phyloP scores from a whole-genome alignment of 2,888 invertebrate genomes.

The Apocheima hispidaria region DNA sequence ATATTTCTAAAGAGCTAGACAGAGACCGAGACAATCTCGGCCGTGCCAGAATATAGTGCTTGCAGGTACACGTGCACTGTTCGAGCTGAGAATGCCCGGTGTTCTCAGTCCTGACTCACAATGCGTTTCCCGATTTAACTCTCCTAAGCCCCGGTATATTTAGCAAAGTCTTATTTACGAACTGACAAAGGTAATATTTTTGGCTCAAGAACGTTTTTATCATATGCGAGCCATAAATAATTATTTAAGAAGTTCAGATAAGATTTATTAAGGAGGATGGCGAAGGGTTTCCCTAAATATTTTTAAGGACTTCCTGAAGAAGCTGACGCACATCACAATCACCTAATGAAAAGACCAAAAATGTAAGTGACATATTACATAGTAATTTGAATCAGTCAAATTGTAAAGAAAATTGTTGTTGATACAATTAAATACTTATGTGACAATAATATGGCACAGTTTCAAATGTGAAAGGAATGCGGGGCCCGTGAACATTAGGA shows the following conservation, averaged over 20 bases:
- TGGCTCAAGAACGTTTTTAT: slow-evolving; percentile 36
- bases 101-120: slow-evolving; percentile 46
- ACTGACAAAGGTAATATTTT: slow-evolving; percentile 42
- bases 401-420: too few relatives aligned
- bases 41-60: background rate
- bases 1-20: too few relatives aligned
- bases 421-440: too few relatives aligned
- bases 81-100: slow-evolving; percentile 32
- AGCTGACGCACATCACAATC: background rate
- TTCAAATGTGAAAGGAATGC: too few relatives aligned
- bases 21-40: background rate
- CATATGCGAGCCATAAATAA: slow-evolving; percentile 24
- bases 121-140: slow-evolving; percentile 36
- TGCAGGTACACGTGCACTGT: slow-evolving; percentile 25
- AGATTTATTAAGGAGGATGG: slow-evolving; percentile 18
- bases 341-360: background rate
- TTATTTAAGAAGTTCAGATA: slow-evolving; percentile 2
- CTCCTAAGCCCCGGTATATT: slow-evolving; percentile 36
- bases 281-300: background rate
- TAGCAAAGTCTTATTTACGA: slow-evolving; percentile 43
- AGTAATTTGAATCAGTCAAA: too few relatives aligned
- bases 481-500: too few relatives aligned
- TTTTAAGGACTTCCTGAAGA: slow-evolving; percentile 5
- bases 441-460: too few relatives aligned
- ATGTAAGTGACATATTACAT: too few relatives aligned